phyloP scores from a whole-genome alignment of 1,140 invertebrate species.

The Calephelis nemesis region DNA sequence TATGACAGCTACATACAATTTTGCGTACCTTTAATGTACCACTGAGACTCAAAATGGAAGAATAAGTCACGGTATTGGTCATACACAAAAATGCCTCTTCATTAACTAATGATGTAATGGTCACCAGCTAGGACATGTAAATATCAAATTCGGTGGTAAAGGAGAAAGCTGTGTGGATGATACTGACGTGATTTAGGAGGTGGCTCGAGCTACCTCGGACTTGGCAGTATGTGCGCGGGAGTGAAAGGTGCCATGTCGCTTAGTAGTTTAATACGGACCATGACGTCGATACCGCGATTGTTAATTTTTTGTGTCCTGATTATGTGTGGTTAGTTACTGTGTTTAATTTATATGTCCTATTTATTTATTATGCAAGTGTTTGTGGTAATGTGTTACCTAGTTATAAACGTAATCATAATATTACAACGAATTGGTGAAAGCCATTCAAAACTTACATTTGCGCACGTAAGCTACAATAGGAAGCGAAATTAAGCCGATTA shows the following conservation, averaged over 20 bases:
- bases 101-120: too few species aligned
- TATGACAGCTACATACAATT: too few species aligned
- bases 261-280: slow-evolving; percentile 42
- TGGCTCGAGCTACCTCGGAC: slow-evolving; percentile 32
- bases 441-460: slow-evolving; percentile 43
- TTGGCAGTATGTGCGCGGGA: slow-evolving; percentile 61
- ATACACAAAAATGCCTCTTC: too few species aligned
- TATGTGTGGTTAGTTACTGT: slow-evolving; percentile 58
- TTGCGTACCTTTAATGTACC: too few species aligned
- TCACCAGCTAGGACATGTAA: too few species aligned
- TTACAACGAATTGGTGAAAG: slow-evolving; percentile 62
- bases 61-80: too few species aligned
- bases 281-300: slow-evolving; percentile 54
- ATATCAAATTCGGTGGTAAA: slow-evolving; percentile 23
- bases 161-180: slow-evolving; percentile 69
- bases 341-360: slow-evolving; percentile 21
- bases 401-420: slow-evolving; percentile 53
- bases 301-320: slow-evolving; percentile 64
- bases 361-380: slow-evolving; percentile 65
- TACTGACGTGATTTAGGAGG: slow-evolving; percentile 47
- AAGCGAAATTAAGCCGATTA: slow-evolving; percentile 29
- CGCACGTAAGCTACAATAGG: slow-evolving; percentile 33
- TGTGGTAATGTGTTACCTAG: slow-evolving; percentile 37
- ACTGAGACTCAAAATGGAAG: too few species aligned
- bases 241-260: slow-evolving; percentile 70